These are phyloP conservation scores for Antrozous pallidus DNA, from an alignment of 2,797 vertebrate species.

Conservation along the genomic window DNA sequence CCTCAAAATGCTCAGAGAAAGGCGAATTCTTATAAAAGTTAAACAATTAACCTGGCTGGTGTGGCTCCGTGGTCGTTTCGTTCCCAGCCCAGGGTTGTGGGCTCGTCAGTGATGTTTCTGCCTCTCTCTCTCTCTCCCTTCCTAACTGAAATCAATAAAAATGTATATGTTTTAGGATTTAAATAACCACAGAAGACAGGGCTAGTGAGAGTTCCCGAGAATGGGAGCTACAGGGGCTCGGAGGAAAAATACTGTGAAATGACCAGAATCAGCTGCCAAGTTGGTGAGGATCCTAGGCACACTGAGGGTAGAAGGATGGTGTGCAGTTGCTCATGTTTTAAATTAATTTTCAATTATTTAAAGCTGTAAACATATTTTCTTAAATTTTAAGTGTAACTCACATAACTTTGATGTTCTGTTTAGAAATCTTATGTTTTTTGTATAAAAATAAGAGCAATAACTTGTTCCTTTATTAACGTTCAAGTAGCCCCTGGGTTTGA, in stretches of 20 bases:
- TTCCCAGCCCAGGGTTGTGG: too few species aligned
- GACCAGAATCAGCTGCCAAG: neutral
- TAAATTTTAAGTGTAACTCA: slow-evolving; percentile 41
- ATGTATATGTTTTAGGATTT: neutral
- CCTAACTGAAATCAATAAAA: neutral
- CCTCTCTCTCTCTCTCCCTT: too few species aligned
- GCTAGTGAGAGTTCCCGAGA: too few species aligned
- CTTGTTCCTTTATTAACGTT: slow-evolving; percentile 52
- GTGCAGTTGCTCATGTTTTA: neutral
- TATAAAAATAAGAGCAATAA: slow-evolving; percentile 52
- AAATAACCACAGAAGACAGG: neutral
- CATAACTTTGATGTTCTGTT: slow-evolving; percentile 5
- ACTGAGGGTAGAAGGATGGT: neutral
- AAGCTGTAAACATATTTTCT: neutral
- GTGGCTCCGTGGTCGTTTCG: too few species aligned
- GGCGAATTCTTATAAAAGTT: neutral
- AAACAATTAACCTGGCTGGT: neutral
- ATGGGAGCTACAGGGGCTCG: neutral
- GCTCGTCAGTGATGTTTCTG: too few species aligned
- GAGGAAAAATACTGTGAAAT: too few species aligned
- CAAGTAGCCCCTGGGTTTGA: slow-evolving; percentile 44
- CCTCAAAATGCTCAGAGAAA: neutral
- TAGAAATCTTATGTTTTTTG: slow-evolving; percentile 24
- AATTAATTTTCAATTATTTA: slow-evolving; percentile 1
- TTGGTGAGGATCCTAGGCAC: neutral